Base-by-base conservation (phyloP, 2,113 vertebrate species). In the Poeciliopsis occidentalis region DNA sequence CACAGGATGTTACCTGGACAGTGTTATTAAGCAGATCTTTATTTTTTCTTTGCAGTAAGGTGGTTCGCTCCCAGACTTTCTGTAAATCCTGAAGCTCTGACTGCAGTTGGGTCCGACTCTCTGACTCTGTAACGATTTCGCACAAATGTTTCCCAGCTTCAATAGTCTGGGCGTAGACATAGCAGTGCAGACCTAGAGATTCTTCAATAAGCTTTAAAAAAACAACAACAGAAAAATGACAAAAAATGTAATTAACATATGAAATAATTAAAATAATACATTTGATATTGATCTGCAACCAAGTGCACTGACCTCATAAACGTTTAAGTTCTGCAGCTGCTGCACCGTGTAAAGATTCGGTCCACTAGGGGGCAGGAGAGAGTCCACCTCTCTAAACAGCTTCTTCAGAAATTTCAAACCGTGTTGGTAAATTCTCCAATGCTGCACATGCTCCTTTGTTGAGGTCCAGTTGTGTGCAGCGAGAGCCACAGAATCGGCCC, bases 231-330 rank as follows among this genome's bases (percentile, higher is more conserved):
- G 26, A 13, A 4, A 1, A 7, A 4, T 69, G 29, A 77, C 27
- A 72, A 15, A 15, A 44, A 44, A 12, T 4, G 11, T 19, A 8
- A 54, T 10, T 41, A 78, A 7, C 12, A n/a, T 8, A 39, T 63
- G 6, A 37, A 22, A 17, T 37, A 2, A 34, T 30, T n/a, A 37
- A 68, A 68, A 68, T 19, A 29, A 17, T 5, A 32, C 4, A 31
- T 57, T n/a, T n/a, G 29, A 32, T 6, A 7, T n/a, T 57, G 7
- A n/a, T 8, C 51, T n/a, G 24, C 27, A 29, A 30, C 26, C 12
- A 22, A 32, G 27, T 3, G 26, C 10, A n/a, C 80, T 24, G 87
- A 99, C 97, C 96, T 97, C 93, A 76, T 94, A 91, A 69, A 95
- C 90, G 0, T 89, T 85, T 30, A 82, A 85, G 64, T 77, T 87